These are phyloP conservation scores for Acanthosepion pharaonis DNA, from an alignment of 2,888 invertebrate species.

Conservation along the genomic window DNA sequence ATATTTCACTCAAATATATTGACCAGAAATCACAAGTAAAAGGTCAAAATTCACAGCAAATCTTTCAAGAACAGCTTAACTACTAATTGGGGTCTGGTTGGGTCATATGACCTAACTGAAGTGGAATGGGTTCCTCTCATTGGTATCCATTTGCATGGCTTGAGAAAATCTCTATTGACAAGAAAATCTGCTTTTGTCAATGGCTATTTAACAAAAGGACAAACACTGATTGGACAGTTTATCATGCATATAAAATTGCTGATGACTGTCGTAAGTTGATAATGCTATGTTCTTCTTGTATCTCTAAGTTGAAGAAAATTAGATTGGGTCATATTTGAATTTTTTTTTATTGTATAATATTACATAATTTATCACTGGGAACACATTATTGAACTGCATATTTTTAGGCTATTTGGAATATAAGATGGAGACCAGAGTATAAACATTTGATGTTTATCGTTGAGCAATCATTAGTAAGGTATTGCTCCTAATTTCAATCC, in stretches of 20 bases:
- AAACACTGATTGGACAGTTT: not conserved
- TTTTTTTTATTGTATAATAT: not conserved
- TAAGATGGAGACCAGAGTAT: not conserved
- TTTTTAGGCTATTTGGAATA: not conserved
- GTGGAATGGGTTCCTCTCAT: not conserved
- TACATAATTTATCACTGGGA: not conserved
- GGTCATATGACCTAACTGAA: not conserved
- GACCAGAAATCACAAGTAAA: not conserved
- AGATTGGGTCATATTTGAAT: not conserved
- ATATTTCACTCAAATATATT: not conserved
- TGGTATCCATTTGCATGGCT: not conserved
- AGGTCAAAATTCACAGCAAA: not conserved
- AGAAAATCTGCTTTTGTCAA: not conserved
- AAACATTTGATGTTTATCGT: too few species aligned
- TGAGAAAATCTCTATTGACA: conserved; percentile 33
- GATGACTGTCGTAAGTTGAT: not conserved
- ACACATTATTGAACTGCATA: not conserved
- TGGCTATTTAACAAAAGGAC: not conserved
- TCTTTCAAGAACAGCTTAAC: not conserved
- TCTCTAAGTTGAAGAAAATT: not conserved
- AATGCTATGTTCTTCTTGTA: not conserved
- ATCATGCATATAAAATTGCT: not conserved
- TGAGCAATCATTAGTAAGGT: too few species aligned
- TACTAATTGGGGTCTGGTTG: not conserved
- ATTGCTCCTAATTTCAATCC: too few species aligned